Percentiles rank a stretch among this genome's conserved stretches.
Conservation (phyloP, 92 coral and sea anemone species). For the Blastomussa wellsi region DNA sequence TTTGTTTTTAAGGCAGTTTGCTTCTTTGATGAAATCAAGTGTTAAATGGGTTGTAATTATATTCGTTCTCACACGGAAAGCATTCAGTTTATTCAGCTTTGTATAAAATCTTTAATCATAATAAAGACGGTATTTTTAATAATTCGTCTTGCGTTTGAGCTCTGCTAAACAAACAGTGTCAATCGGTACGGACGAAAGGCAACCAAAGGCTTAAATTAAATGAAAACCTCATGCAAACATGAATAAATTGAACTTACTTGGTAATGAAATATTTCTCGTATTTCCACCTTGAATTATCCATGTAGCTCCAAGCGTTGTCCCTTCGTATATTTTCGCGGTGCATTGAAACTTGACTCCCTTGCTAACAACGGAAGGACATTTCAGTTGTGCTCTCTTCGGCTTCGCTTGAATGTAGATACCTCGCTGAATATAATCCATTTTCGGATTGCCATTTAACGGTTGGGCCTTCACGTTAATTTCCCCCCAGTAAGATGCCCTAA, state of each 20-base stretch:
- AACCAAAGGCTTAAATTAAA: constrained; percentile 6
- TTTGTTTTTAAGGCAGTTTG: background rate
- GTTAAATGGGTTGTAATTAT: background rate
- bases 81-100: constrained; percentile 15
- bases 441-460: constrained; percentile 18
- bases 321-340: constrained; percentile 62
- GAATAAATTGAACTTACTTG: constrained; percentile 48
- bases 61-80: background rate
- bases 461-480: constrained; percentile 36
- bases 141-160: background rate
- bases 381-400: constrained; percentile 47
- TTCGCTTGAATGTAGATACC: constrained; percentile 45
- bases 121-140: constrained; percentile 2
- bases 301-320: constrained; percentile 62
- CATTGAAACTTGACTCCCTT: constrained; percentile 55
- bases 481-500: constrained; percentile 69
- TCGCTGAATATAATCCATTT: constrained; percentile 20
- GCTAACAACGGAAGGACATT: constrained; percentile 60
- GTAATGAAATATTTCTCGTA: constrained; percentile 27
- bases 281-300: constrained; percentile 53
- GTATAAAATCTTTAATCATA: constrained; percentile 9
- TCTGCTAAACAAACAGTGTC: constrained; percentile 16
- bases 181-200: background rate
- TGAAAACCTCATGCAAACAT: constrained; percentile 25
- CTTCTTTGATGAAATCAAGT: background rate